phyloP scores from a whole-genome alignment of 2,888 invertebrate species.

The Yponomeuta evonymella region DNA sequence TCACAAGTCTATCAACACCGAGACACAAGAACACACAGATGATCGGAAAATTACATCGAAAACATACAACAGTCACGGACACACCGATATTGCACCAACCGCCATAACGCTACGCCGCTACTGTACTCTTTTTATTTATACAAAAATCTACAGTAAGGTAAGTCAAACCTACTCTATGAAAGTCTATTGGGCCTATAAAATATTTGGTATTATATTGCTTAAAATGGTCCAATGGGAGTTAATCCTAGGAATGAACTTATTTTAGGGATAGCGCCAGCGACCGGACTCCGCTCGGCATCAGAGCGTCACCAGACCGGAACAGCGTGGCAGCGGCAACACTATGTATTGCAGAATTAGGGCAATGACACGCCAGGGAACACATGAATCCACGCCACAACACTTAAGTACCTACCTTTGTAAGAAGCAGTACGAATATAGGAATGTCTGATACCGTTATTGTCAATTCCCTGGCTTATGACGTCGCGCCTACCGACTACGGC shows the following conservation, averaged over 20 bases:
- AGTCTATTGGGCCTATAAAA: constrained; percentile 57
- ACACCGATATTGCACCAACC: constrained; percentile 28
- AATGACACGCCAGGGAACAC: neutral
- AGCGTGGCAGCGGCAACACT: neutral
- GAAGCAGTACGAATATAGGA: constrained; percentile 3
- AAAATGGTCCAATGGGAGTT: constrained; percentile 70
- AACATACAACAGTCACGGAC: constrained; percentile 28
- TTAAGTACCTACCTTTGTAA: neutral
- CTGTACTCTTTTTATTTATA: constrained; percentile 31
- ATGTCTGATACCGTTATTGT: constrained; percentile 37
- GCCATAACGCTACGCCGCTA: constrained; percentile 18
- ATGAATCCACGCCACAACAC: neutral
- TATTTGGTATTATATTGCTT: constrained; percentile 67
- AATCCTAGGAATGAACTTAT: constrained; percentile 46
- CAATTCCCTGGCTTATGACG: constrained; percentile 40
- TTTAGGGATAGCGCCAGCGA: constrained; percentile 17
- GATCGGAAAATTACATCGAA: constrained; percentile 19
- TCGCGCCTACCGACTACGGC: constrained; percentile 13
- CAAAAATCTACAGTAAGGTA: constrained; percentile 67
- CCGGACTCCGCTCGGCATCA: no score
- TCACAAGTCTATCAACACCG: constrained; percentile 13
- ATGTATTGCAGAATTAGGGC: neutral
- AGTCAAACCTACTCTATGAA: constrained; percentile 62
- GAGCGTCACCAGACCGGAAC: neutral
- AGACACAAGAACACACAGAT: constrained; percentile 24